Evolutionary conservation across 2,888 invertebrate genomes (phyloP).

Genomic region (Aspidiotus destructor): DNA sequence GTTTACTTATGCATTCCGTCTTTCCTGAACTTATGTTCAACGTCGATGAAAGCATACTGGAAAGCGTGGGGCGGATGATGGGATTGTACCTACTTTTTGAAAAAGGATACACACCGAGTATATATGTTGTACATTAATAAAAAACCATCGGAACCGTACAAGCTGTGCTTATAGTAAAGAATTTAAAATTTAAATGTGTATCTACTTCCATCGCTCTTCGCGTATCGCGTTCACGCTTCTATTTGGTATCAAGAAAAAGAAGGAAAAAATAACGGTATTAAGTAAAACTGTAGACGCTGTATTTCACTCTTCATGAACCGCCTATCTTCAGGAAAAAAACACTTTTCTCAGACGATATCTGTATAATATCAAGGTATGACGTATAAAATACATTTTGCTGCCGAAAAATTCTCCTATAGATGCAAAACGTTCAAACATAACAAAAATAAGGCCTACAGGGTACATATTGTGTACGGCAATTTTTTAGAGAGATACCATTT

Average conservation of each 20-base stretch:
- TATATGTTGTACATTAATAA: slow-evolving; percentile 32
- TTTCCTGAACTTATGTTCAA: slow-evolving; percentile 19
- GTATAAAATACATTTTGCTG: no score
- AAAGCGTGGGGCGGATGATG: not conserved
- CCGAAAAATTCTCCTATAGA: no score
- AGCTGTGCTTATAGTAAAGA: slow-evolving; percentile 28
- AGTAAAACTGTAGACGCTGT: slow-evolving; percentile 28
- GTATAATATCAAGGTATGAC: no score
- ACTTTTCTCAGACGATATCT: no score
- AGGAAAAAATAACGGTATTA: slow-evolving; percentile 24
- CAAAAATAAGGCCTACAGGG: no score
- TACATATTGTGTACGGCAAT: no score
- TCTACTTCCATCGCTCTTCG: not conserved
- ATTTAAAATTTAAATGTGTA: slow-evolving; percentile 28
- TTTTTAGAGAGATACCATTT: no score
- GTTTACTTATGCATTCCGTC: slow-evolving; percentile 31
- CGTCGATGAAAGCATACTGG: not conserved
- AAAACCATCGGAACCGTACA: slow-evolving; percentile 29
- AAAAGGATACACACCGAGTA: slow-evolving; percentile 9
- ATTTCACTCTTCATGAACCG: slow-evolving; percentile 12
- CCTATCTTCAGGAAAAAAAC: slow-evolving; percentile 22
- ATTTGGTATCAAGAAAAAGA: not conserved
- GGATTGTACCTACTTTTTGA: slow-evolving; percentile 6
- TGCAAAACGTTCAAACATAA: no score
- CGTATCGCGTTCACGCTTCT: not conserved